These are phyloP conservation scores for Myzus persicae DNA, from an alignment of 1,140 invertebrate species.

Conservation along the genomic window DNA sequence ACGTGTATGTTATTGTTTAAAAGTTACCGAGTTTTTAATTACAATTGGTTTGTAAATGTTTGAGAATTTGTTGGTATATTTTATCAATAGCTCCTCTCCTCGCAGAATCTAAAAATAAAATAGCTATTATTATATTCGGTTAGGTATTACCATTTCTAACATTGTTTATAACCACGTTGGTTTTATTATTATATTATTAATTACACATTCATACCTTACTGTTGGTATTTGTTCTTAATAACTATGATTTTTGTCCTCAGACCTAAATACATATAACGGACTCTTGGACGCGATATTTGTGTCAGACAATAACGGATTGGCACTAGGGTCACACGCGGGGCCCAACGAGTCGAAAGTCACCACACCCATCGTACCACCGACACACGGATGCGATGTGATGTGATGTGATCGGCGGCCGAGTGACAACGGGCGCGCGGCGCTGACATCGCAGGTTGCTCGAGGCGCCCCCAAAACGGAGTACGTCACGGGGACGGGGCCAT, in stretches of 20 bases:
- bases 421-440: background rate
- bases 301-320: background rate
- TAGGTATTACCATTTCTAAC: no score
- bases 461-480: conserved; percentile 56
- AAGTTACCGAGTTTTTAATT: no score
- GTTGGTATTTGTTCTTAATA: background rate
- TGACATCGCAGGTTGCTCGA: conserved; percentile 29
- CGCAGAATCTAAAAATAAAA: no score
- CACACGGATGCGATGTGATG: background rate
- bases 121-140: no score
- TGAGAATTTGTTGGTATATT: no score
- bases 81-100: no score
- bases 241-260: background rate
- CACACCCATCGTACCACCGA: background rate
- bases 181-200: background rate
- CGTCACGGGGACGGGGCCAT: conserved; percentile 57
- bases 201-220: background rate
- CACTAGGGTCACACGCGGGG: background rate
- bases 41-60: no score
- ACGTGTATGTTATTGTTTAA: no score
- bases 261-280: background rate
- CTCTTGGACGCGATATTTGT: background rate
- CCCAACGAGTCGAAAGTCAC: background rate
- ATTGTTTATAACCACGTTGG: no score
- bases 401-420: background rate